Conservation (phyloP, 2,797 vertebrate genomes). For the Chaunax sp. region DNA sequence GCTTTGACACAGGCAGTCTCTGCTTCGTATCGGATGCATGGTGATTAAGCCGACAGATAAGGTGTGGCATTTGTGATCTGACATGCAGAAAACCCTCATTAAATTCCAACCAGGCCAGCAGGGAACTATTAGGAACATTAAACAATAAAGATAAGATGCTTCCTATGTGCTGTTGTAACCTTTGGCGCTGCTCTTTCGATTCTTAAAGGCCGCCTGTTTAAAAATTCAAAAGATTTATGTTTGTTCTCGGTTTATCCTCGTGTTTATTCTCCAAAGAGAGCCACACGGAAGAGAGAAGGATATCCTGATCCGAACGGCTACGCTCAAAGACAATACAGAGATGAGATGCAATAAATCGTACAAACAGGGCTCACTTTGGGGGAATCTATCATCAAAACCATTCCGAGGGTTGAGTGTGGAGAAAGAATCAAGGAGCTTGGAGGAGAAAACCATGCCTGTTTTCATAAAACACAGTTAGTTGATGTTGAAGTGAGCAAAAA, state of each 20-base stretch:
- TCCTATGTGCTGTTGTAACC: conserved; percentile 17
- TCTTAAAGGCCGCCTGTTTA: not conserved
- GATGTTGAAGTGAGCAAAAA: too few species aligned
- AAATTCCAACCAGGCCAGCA: conserved; percentile 39
- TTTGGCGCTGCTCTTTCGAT: conserved; percentile 13
- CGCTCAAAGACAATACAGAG: not conserved
- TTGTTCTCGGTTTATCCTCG: not conserved
- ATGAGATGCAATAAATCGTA: not conserved
- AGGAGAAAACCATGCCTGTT: too few species aligned
- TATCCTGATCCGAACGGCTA: not conserved
- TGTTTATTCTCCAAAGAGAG: not conserved
- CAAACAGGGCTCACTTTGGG: not conserved
- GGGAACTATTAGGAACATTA: conserved; percentile 6
- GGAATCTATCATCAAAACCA: not conserved
- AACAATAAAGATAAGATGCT: conserved; percentile 45
- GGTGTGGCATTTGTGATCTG: conserved; percentile 57
- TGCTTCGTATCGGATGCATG: conserved; percentile 55
- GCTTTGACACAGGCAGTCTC: conserved; percentile 45
- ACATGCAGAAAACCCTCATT: conserved; percentile 22
- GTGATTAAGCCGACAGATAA: conserved; percentile 54
- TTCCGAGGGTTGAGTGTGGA: too few species aligned
- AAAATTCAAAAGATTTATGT: not conserved
- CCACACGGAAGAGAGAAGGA: not conserved
- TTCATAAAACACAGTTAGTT: too few species aligned
- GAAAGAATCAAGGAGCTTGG: too few species aligned